Conservation (phyloP, 1,140 invertebrate species). For the Drosophila obscura region DNA sequence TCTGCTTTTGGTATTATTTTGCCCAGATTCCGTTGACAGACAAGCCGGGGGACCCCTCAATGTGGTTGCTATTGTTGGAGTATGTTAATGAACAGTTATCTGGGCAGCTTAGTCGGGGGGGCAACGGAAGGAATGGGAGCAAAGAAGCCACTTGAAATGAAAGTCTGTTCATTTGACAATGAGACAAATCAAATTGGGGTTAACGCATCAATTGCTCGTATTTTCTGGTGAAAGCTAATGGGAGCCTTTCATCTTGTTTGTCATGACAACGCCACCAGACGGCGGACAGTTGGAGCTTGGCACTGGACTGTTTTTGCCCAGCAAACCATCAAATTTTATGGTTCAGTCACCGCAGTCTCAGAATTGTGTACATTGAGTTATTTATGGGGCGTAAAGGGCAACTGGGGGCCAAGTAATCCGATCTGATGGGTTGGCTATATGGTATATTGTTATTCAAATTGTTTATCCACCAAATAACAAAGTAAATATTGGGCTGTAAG, state of each 20-base stretch:
- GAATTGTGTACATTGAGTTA: conserved; percentile 32
- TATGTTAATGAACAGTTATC: conserved; percentile 71
- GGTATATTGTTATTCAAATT: conserved; percentile 27
- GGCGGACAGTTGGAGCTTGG: conserved; percentile 5
- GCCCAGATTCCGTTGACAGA: conserved; percentile 50
- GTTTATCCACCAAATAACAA: conserved; percentile 32
- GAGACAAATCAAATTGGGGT: conserved; percentile 65
- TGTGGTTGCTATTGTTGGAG: conserved; percentile 1
- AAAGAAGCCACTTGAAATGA: conserved; percentile 49
- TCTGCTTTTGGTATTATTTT: conserved; percentile 46
- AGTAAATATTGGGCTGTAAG: neutral
- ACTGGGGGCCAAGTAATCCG: conserved; percentile 39
- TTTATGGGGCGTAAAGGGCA: conserved; percentile 44
- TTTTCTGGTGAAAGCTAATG: conserved; percentile 39
- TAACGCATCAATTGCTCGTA: conserved; percentile 53
- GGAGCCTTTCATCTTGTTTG: conserved; percentile 43
- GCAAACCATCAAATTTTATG: conserved; percentile 38
- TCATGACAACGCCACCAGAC: conserved; percentile 25
- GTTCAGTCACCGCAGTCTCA: conserved; percentile 6
- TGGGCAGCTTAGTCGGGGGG: conserved; percentile 19
- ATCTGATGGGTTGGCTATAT: conserved; percentile 16
- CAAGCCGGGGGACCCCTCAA: conserved; percentile 4
- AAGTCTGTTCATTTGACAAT: conserved; percentile 49
- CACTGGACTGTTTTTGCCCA: neutral
- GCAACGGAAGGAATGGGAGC: neutral